Evolutionary conservation across 2,888 invertebrate species (phyloP), one percentile per base, ranked within the genome.

Genomic region (Drosophila peninsularis): DNA sequence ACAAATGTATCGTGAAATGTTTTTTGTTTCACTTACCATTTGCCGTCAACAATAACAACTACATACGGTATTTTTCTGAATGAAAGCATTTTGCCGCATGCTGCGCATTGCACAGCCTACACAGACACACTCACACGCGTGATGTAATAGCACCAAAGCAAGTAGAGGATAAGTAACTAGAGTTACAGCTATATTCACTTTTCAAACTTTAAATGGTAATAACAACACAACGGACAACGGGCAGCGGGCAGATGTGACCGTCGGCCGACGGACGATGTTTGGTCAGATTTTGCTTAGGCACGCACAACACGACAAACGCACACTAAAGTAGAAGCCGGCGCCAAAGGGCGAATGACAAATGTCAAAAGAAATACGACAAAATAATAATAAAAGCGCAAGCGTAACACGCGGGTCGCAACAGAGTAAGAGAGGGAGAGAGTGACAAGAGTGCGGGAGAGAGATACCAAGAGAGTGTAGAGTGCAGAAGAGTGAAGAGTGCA

Each of bases 61-160:
- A 47, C 63, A 21, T 14, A 21, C 24, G 54, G 34, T 45, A 39
- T 50, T 81, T 82, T 88, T 77, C 82, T 83, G 80, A 83, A 83
- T 82, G 88, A 77, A 88, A 85, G 78, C 72, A 74, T 75, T 78
- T 81, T 71, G 41, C 78, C 78, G 80, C 79, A 80, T 80, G 77
- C 79, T 79, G 78, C 69, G 77, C 66, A 80, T 72, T 73, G 52
- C 62, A 62, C 66, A 62, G 47, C 47, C 32, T 47, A 49, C 36
- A 42, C 34, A 27, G 13, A 52, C 42, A 14, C 55, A 45, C 24
- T 49, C 50, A 52, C 57, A 21, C 36, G 41, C 61, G 67, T 85
- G 89, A 85, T 79, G 84, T 85, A 85, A 85, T 73, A 72, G 60
- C 76, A 47, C 78, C 81, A 84, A 89, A 76, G 79, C 60, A 55